Evolutionary conservation across 2,113 vertebrate species (phyloP).

Genomic region (Trogon surrucura): DNA sequence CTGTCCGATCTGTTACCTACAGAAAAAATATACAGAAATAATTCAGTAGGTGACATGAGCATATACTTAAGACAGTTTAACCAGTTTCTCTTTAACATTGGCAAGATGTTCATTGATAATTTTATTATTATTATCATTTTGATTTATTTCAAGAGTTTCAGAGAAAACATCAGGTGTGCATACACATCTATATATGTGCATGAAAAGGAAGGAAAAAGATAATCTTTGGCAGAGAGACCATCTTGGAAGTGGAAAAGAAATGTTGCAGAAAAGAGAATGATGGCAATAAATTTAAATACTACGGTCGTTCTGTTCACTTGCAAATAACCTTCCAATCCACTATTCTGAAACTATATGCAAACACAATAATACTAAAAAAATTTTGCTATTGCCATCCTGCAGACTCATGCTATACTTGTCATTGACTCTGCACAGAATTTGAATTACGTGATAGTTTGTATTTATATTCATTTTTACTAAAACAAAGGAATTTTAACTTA

Average conservation of each 20-base stretch:
- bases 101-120: neutral
- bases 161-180: neutral
- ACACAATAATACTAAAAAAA: neutral
- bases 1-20: slow-evolving; percentile 93
- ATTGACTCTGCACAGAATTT: neutral
- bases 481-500: neutral
- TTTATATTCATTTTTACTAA: neutral
- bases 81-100: neutral
- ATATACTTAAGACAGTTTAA: neutral
- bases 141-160: neutral
- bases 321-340: neutral
- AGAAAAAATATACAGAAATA: neutral
- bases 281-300: neutral
- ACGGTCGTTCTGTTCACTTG: neutral
- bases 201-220: neutral
- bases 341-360: neutral
- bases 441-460: neutral
- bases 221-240: neutral
- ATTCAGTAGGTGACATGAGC: neutral
- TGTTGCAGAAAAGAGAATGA: neutral
- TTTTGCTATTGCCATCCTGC: neutral
- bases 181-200: neutral
- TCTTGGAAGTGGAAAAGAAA: neutral
- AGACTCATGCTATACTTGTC: neutral
- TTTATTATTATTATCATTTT: neutral